Evolutionary conservation across 2,888 invertebrate species (phyloP).

Genomic region (Phortica magna): DNA sequence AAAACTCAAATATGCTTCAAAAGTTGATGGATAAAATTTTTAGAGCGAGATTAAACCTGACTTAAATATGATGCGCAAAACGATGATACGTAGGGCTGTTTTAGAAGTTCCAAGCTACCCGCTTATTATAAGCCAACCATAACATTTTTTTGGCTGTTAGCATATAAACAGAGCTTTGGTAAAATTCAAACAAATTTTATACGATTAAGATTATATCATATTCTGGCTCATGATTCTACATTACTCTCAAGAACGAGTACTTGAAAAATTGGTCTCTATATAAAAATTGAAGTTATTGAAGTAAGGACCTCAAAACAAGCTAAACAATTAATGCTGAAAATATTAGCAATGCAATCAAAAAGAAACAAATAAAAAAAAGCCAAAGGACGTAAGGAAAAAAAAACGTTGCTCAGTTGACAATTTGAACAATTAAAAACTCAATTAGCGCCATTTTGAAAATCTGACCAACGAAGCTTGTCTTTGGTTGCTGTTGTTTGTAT

Average conservation of each 20-base stretch:
- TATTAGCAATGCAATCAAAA: neutral
- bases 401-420: slow-evolving; percentile 48
- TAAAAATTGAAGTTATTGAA: neutral
- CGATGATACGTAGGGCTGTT: too few species aligned
- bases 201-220: too few species aligned
- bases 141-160: too few species aligned
- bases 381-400: neutral
- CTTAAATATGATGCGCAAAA: too few species aligned
- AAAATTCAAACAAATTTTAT: too few species aligned
- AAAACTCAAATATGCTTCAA: too few species aligned
- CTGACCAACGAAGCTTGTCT: slow-evolving; percentile 49
- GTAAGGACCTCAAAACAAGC: neutral
- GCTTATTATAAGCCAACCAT: too few species aligned
- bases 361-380: neutral
- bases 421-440: slow-evolving; percentile 71
- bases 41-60: too few species aligned
- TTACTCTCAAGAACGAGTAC: neutral
- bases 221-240: too few species aligned
- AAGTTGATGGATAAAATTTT: too few species aligned
- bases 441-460: slow-evolving; percentile 71
- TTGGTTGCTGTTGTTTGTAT: neutral
- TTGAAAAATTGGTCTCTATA: neutral
- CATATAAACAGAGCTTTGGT: too few species aligned
- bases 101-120: too few species aligned
- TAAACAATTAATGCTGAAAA: neutral